Evolutionary conservation across 2,113 vertebrate genomes (phyloP), one percentile per base, ranked within the genome.

Genomic region (Ailuropoda melanoleuca): DNA sequence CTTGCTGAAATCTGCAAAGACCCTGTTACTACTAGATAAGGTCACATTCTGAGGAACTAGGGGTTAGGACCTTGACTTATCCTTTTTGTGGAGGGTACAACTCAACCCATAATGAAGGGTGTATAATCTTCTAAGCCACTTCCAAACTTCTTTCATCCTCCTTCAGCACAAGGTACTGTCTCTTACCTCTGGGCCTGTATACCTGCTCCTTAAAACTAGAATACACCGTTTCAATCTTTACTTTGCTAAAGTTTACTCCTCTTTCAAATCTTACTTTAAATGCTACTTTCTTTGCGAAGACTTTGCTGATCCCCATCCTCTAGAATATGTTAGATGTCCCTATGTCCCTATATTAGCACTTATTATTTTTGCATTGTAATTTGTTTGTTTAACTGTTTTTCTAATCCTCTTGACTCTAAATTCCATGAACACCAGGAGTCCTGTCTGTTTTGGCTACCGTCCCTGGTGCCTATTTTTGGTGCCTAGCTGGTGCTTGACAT

Each of bases 261-360:
- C n/a, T 77, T 84, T 93, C 60, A 78, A 39, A 26, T 78, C 21
- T 64, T 37, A n/a, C 9, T 91, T 78, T 93, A 58, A 93, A 80
- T 43, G n/a, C 31, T 29, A 70, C 29, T 97, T 83, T 18, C 81
- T 91, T 90, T 90, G 87, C 34, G 46, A 93, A 95, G 46, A 19
- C 31, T 39, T 43, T 8, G 8, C 15, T 43, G 4, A 72, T 88
- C 37, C 55, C 31, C 6, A 10, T 24, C 53, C n/a, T 50, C 39
- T 1, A n/a, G 62, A 43, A 74, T 74, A 72, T 86, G 8, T 21
- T 74, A 48, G 12, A 66, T 43, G 23, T 18, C 37, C 23, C 39
- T 75, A 21, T 68, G 64, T 64, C 37, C 62, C 70, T 74, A n/a
- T 50, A 26, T 62, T 34, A 74, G 68, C 14, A 58, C 37, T 56